A percentile compares a stretch with the other conserved stretches of the same genome.
Conservation (phyloP, 2,888 invertebrate genomes). For the Mythimna impura region DNA sequence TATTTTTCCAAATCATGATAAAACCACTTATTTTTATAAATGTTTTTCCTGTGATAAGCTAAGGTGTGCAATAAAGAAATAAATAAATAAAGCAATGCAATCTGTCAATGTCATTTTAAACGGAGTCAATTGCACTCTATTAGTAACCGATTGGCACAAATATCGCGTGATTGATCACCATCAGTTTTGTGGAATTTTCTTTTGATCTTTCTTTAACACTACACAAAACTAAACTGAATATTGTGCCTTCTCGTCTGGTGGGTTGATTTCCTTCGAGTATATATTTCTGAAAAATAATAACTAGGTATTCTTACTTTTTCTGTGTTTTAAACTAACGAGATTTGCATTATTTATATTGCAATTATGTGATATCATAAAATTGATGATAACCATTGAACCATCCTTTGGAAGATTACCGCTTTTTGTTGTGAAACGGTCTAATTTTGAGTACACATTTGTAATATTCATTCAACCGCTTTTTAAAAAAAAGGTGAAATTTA, state of each 20-base stretch:
- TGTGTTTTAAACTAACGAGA: not conserved
- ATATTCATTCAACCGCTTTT: not conserved
- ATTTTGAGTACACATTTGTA: not conserved
- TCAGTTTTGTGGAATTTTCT: not conserved
- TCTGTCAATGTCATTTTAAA: constrained; percentile 19
- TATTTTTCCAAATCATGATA: not conserved
- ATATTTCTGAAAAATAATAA: not conserved
- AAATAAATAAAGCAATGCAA: not conserved
- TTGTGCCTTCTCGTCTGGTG: not conserved
- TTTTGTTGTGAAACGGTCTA: not conserved
- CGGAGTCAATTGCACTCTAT: constrained; percentile 10
- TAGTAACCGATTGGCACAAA: constrained; percentile 12
- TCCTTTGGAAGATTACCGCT: not conserved
- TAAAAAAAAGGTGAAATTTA: not conserved
- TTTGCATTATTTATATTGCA: not conserved
- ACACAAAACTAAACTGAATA: not conserved
- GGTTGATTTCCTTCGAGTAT: not conserved
- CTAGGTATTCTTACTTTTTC: not conserved
- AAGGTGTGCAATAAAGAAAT: too few relatives aligned
- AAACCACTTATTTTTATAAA: too few relatives aligned
- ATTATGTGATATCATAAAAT: not conserved
- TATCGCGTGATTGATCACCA: constrained; percentile 7
- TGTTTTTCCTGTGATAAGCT: too few relatives aligned
- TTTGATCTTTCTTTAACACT: not conserved
- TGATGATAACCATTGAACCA: not conserved